These are phyloP conservation scores for Coracopsis vasa DNA, from an alignment of 2,113 vertebrate genomes.

Conservation along the genomic window DNA sequence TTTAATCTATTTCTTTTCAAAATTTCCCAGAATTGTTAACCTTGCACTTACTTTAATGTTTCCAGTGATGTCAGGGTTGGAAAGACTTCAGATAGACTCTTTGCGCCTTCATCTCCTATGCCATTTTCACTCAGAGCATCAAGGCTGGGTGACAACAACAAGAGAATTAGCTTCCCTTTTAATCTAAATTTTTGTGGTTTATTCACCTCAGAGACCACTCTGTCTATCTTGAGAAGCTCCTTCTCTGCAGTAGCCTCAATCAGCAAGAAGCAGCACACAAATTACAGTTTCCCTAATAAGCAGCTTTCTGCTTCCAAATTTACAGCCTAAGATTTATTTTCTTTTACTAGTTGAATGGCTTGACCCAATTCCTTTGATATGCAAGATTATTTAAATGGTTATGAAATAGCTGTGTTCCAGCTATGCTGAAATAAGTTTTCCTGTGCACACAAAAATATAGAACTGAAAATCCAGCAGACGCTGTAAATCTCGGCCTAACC, in stretches of 20 bases:
- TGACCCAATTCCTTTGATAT: conserved; percentile 53
- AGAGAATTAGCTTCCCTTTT: not conserved
- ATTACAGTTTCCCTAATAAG: conserved; percentile 6
- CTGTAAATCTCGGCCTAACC: not conserved
- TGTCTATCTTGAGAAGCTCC: not conserved
- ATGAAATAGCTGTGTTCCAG: conserved; percentile 27
- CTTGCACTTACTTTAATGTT: conserved; percentile 87
- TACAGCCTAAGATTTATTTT: not conserved
- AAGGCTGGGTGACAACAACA: conserved; percentile 72
- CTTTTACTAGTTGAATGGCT: not conserved
- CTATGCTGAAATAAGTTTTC: conserved; percentile 25
- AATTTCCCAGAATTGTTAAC: not conserved
- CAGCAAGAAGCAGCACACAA: not conserved
- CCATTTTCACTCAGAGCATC: conserved; percentile 84
- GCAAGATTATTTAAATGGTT: conserved; percentile 26
- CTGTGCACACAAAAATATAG: not conserved
- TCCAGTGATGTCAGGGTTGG: conserved; percentile 79
- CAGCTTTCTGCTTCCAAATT: conserved; percentile 5
- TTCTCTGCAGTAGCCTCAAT: not conserved
- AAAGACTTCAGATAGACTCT: conserved; percentile 78
- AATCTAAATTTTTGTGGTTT: not conserved
- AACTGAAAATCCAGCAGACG: not conserved
- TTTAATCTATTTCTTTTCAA: not conserved
- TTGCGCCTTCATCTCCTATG: conserved; percentile 84
- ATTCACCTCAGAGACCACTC: conserved; percentile 2